Percentiles rank a stretch among this genome's conserved stretches.
Conservation (phyloP, 2,888 invertebrate genomes). For the Heliconius ismenius region DNA sequence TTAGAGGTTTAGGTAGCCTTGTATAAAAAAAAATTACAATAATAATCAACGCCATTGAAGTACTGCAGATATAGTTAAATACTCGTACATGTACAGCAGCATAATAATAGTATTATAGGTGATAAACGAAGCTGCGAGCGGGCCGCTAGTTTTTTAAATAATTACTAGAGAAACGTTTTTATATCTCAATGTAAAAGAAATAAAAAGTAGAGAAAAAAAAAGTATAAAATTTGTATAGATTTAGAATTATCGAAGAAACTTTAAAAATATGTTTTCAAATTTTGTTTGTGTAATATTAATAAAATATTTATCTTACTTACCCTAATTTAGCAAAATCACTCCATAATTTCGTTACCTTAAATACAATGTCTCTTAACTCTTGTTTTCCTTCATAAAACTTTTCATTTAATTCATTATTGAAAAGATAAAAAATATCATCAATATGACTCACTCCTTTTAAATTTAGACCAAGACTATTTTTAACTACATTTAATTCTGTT, state of each 20-base stretch:
- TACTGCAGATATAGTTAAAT: too few species aligned
- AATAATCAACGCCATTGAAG: too few species aligned
- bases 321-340: slow-evolving; percentile 69
- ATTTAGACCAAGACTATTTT: slow-evolving; percentile 48
- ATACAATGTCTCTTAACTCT: slow-evolving; percentile 57
- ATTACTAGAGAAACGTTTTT: too few species aligned
- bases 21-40: too few species aligned
- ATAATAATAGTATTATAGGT: too few species aligned
- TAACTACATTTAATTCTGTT: slow-evolving; percentile 60
- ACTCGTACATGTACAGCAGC: too few species aligned
- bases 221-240: too few species aligned
- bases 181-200: too few species aligned
- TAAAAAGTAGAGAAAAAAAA: too few species aligned
- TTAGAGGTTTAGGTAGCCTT: too few species aligned
- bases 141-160: too few species aligned
- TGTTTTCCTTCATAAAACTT: slow-evolving; percentile 56
- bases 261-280: background rate
- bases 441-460: slow-evolving; percentile 70
- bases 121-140: too few species aligned
- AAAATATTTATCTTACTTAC: slow-evolving; percentile 47
- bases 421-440: slow-evolving; percentile 76
- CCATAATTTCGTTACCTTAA: slow-evolving; percentile 58
- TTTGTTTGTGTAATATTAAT: background rate
- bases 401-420: slow-evolving; percentile 60
- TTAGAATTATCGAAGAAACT: background rate